Evolutionary conservation across 2,113 vertebrate species (phyloP).

Genomic region (Sapajus apella): DNA sequence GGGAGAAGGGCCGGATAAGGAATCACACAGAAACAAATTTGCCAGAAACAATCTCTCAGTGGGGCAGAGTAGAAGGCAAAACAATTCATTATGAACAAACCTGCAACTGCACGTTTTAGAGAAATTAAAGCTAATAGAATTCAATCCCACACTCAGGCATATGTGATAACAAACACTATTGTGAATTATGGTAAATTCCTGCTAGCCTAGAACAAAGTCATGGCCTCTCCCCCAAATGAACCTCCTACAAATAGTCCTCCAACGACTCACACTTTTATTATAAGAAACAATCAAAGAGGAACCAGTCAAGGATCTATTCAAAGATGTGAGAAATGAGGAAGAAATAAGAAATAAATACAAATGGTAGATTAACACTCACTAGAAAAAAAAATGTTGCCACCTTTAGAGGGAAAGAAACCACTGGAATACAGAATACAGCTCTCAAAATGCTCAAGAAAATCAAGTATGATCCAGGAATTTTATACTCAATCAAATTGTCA

Average conservation of each 20-base stretch:
- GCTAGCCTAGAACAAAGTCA: neutral
- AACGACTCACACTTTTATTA: neutral
- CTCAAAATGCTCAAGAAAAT: slow-evolving; percentile 13
- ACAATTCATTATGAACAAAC: neutral
- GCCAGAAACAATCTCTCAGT: neutral
- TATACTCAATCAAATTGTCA: neutral
- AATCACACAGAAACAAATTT: neutral
- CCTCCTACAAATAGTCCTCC: neutral
- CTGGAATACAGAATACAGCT: neutral
- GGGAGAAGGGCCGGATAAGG: neutral
- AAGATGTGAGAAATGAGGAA: neutral
- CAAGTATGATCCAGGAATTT: neutral
- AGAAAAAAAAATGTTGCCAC: neutral
- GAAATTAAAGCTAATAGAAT: slow-evolving; percentile 19
- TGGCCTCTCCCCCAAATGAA: neutral
- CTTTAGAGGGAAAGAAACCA: neutral
- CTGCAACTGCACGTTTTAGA: neutral
- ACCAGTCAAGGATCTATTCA: neutral
- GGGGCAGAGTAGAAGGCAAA: neutral
- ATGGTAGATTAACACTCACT: neutral
- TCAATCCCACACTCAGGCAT: neutral
- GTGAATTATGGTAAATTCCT: neutral
- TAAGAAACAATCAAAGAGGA: neutral
- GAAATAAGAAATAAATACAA: neutral
- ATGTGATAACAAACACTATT: neutral